Conservation (phyloP, 2,888 invertebrate species). For the Cataglyphis albicans region DNA sequence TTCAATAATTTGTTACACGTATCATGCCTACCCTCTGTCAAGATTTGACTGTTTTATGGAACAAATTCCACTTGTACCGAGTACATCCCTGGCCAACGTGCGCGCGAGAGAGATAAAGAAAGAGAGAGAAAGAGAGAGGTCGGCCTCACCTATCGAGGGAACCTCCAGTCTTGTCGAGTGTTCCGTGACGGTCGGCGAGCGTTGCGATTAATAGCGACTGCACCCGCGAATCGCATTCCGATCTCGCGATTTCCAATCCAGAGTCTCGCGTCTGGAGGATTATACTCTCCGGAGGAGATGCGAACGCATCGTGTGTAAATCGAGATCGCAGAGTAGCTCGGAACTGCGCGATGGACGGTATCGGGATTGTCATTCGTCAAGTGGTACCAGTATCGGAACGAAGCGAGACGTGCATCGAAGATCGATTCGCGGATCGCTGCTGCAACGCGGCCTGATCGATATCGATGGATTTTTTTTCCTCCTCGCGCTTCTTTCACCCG, state of each 20-base stretch:
- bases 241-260: slow-evolving; percentile 58
- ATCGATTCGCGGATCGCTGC: slow-evolving; percentile 24
- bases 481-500: neutral
- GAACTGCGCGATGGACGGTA: slow-evolving; percentile 8
- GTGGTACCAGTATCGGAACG: slow-evolving; percentile 6
- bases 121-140: slow-evolving; percentile 71
- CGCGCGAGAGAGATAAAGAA: slow-evolving; percentile 68
- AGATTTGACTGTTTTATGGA: neutral
- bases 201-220: slow-evolving; percentile 76
- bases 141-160: slow-evolving; percentile 76
- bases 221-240: slow-evolving; percentile 74
- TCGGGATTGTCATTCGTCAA: slow-evolving; percentile 20
- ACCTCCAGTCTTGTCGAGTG: slow-evolving; percentile 80
- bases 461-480: slow-evolving; percentile 13
- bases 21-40: slow-evolving; percentile 25
- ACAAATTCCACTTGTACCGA: slow-evolving; percentile 14
- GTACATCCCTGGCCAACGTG: slow-evolving; percentile 66
- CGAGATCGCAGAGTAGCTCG: neutral
- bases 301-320: slow-evolving; percentile 27
- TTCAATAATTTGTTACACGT: neutral
- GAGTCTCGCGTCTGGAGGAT: slow-evolving; percentile 17
- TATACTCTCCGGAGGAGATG: slow-evolving; percentile 16
- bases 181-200: slow-evolving; percentile 78
- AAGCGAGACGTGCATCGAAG: neutral
- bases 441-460: slow-evolving; percentile 24